Evolutionary conservation across 1,140 invertebrate species (phyloP).

Genomic region (Hyles vespertilio): DNA sequence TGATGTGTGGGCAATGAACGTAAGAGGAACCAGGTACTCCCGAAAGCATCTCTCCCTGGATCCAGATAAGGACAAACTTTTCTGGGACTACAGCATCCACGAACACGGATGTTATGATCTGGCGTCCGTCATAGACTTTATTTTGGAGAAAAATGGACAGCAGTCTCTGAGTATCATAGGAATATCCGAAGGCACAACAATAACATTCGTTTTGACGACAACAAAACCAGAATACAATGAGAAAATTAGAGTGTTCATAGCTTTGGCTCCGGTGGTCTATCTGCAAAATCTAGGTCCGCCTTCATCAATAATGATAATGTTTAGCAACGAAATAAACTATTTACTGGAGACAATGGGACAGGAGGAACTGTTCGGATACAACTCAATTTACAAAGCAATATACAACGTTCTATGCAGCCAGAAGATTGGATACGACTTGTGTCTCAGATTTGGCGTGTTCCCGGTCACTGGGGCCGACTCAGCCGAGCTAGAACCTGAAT

Average conservation of each 20-base stretch:
- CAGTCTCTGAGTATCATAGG: conserved; percentile 65
- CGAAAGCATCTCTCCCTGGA: conserved; percentile 68
- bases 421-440: conserved; percentile 13
- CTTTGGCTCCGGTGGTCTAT: conserved; percentile 21
- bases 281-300: conserved; percentile 12
- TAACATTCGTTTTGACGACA: conserved; percentile 1
- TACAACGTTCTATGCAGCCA: conserved; percentile 3
- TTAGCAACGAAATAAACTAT: conserved; percentile 6
- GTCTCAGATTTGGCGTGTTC: conserved; percentile 9
- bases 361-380: conserved; percentile 10
- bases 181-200: conserved; percentile 71
- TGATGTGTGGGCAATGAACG: conserved; percentile 82
- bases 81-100: conserved; percentile 77
- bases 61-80: conserved; percentile 59
- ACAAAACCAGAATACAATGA: conserved; percentile 68
- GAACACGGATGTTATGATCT: conserved; percentile 78
- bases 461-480: conserved; percentile 20
- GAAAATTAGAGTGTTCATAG: conserved; percentile 37
- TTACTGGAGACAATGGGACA: not conserved
- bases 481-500: conserved; percentile 20
- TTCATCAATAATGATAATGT: not conserved
- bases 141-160: conserved; percentile 66
- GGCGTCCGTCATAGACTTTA: conserved; percentile 78
- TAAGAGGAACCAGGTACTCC: conserved; percentile 79
- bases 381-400: not conserved